Base-by-base conservation (phyloP, 2,113 vertebrate genomes). In the Melozone crissalis region DNA sequence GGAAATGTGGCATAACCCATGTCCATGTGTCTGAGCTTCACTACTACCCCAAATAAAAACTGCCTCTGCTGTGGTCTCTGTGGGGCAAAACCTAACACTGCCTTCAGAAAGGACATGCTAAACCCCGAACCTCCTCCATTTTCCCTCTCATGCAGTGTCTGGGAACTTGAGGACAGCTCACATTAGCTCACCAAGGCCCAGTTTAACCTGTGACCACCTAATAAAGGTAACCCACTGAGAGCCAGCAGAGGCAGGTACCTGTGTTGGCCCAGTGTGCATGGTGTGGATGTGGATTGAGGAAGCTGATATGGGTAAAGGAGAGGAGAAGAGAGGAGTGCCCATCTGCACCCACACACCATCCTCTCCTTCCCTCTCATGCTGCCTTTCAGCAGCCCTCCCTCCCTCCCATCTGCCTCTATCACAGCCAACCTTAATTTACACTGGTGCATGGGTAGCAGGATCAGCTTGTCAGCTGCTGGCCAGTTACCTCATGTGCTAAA, bases 401-500 rank as follows among this genome's bases (percentile, higher is more conserved):
- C 67, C 71, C 49, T 83, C 75, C 62, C 58, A 17, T 14, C 23
- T 26, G 59, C 44, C 76, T 86, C 68, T 11, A 3, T 33, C n/a
- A 15, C 75, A 54, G 57, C 22, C 31, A 22, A 7, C 33, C 66
- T 61, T 47, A 11, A 5, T 44, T 49, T 52, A 46, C 62, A 6
- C 44, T 7, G 44, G 52, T 49, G 51, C 66, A 19, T 0, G 4
- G 52, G 61, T 10, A 83, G 37, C 41, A 52, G 43, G 84, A 78
- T 81, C 58, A n/a, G 57, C 90, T 78, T 72, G 81, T 91, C 89
- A 80, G 87, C 89, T 30, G 51, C 87, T 20, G 82, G 43, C 58
- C 90, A 55, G 58, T 93, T 90, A 90, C 87, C 62, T 89, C 80
- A 76, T 43, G 54, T 33, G 59, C 94, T 95, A 96, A 97, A 95